Percentiles rank a stretch among this genome's conserved stretches.
These are phyloP conservation scores for Spinus pinus DNA, from an alignment of 2,797 vertebrate genomes.

Conservation along the genomic window DNA sequence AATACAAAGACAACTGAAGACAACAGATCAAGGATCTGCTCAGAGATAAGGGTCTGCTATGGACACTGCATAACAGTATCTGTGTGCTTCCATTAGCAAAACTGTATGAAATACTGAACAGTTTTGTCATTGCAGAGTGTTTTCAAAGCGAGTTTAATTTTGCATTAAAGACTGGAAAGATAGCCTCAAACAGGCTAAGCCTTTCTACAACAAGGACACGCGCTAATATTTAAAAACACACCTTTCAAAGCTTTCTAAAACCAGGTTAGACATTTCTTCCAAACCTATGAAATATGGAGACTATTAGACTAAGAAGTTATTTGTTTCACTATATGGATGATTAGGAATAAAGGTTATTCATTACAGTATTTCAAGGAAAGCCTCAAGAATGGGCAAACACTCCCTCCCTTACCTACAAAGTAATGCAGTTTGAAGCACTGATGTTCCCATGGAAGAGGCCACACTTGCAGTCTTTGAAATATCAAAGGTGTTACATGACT, in stretches of 20 bases:
- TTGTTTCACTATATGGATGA: neutral
- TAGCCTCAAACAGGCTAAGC: neutral
- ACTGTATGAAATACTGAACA: neutral
- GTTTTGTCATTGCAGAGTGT: neutral
- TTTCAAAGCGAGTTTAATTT: neutral
- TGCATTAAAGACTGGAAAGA: neutral
- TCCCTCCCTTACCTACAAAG: neutral
- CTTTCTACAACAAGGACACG: neutral
- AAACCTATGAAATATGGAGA: neutral
- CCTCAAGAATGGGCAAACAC: neutral
- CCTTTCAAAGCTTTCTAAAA: neutral
- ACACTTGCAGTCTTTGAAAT: fast-evolving
- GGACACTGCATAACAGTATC: neutral
- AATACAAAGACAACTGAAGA: neutral
- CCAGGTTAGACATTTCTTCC: neutral
- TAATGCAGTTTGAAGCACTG: neutral
- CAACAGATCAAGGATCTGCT: neutral
- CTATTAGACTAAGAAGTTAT: neutral
- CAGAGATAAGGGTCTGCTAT: neutral
- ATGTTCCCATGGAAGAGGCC: neutral
- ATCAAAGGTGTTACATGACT: neutral
- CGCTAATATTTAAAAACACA: neutral
- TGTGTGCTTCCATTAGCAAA: neutral
- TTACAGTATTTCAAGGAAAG: neutral
- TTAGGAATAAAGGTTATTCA: neutral